Conservation (phyloP, 2,888 invertebrate genomes). For the Heteromyza rotundicornis region DNA sequence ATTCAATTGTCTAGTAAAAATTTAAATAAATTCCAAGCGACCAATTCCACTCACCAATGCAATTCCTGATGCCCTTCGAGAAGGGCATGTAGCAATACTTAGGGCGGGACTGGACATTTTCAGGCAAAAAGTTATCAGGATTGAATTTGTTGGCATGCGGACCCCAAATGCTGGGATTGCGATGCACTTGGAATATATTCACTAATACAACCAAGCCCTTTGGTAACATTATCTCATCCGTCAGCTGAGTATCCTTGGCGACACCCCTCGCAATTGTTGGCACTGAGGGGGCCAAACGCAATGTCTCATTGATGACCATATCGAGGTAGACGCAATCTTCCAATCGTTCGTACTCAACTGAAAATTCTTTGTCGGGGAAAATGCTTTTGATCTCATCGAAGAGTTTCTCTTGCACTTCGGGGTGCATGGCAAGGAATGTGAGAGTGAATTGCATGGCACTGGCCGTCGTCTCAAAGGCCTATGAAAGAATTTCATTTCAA, state of each 20-base stretch:
- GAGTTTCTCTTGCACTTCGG: slow-evolving; percentile 24
- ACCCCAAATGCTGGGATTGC: slow-evolving; percentile 21
- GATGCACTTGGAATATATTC: slow-evolving; percentile 26
- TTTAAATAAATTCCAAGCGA: neutral
- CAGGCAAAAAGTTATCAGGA: slow-evolving; percentile 29
- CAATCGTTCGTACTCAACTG: slow-evolving; percentile 21
- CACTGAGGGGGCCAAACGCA: slow-evolving; percentile 39
- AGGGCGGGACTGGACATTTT: slow-evolving; percentile 25
- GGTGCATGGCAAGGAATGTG: slow-evolving; percentile 26
- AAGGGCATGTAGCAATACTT: slow-evolving; percentile 36
- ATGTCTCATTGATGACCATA: slow-evolving; percentile 40
- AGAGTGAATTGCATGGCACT: slow-evolving; percentile 16
- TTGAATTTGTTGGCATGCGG: slow-evolving; percentile 22
- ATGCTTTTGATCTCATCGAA: slow-evolving; percentile 22
- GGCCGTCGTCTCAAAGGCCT: slow-evolving; percentile 28
- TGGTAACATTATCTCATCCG: slow-evolving; percentile 25
- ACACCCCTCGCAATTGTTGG: slow-evolving; percentile 35
- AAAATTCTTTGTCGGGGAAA: slow-evolving; percentile 23
- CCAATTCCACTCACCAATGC: slow-evolving; percentile 23
- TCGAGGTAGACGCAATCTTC: slow-evolving; percentile 36
- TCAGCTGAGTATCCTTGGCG: slow-evolving; percentile 20
- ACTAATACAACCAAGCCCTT: slow-evolving; percentile 21
- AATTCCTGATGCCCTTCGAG: slow-evolving; percentile 33
- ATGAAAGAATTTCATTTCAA: neutral
- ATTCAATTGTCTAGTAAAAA: neutral